A percentile compares a stretch with the other conserved stretches of the same genome.
These are phyloP conservation scores for Eilema griseolum DNA, from an alignment of 2,888 invertebrate genomes.

Conservation along the genomic window DNA sequence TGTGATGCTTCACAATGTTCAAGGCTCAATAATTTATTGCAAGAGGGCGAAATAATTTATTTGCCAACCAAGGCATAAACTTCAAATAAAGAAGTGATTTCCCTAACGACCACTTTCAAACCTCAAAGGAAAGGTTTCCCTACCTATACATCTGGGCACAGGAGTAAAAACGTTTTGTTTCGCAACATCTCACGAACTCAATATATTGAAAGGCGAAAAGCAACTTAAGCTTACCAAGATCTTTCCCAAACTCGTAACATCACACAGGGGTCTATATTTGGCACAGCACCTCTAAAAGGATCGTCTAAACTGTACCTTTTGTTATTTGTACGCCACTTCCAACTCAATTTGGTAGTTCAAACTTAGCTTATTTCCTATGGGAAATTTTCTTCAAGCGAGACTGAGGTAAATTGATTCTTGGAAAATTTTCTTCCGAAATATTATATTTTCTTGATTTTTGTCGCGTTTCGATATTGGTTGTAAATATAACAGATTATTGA, in stretches of 20 bases:
- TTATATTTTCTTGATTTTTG: slow-evolving; percentile 22
- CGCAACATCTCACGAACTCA: slow-evolving; percentile 6
- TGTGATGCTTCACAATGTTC: background rate
- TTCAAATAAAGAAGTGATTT: slow-evolving; percentile 17
- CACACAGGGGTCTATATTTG: slow-evolving; percentile 33
- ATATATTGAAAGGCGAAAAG: slow-evolving; percentile 25
- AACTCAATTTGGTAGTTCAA: slow-evolving; percentile 68
- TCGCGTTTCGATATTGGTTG: slow-evolving; percentile 9
- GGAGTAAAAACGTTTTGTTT: slow-evolving; percentile 13
- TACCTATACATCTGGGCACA: slow-evolving; percentile 10
- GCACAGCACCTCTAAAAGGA: slow-evolving; percentile 22
- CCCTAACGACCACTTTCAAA: slow-evolving; percentile 20
- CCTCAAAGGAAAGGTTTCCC: slow-evolving; percentile 6
- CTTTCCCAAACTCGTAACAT: slow-evolving; percentile 30
- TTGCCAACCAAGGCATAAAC: background rate
- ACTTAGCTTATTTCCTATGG: slow-evolving; percentile 72
- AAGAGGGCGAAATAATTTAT: background rate
- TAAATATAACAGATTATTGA: background rate
- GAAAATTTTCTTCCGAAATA: slow-evolving; percentile 21
- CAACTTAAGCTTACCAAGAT: slow-evolving; percentile 14
- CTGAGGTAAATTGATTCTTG: slow-evolving; percentile 50
- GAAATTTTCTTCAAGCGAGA: slow-evolving; percentile 48
- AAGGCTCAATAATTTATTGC: background rate
- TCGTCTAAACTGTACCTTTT: slow-evolving; percentile 33
- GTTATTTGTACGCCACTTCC: slow-evolving; percentile 50